Conservation (phyloP, 2,113 vertebrate species). For the Sciurus niger region DNA sequence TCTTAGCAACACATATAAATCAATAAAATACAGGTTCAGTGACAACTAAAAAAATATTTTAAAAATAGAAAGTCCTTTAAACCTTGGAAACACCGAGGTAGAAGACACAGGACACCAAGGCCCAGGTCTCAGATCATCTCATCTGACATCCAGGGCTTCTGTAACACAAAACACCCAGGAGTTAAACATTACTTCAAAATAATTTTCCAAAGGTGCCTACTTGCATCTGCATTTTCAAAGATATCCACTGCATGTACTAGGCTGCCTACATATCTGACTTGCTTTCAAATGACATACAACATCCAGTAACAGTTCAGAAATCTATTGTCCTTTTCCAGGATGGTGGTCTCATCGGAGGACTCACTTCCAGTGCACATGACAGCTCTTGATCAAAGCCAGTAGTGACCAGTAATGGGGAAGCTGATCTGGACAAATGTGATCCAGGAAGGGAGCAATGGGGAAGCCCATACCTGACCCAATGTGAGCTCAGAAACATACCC, state of each 20-base stretch:
- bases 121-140: constrained; percentile 48
- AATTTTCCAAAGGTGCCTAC: constrained; percentile 72
- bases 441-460: not conserved
- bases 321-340: not conserved
- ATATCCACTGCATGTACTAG: not conserved
- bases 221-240: constrained; percentile 58
- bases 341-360: not conserved
- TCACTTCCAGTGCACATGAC: not conserved
- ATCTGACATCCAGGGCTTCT: accelerated
- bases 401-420: not conserved
- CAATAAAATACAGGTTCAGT: too few species aligned
- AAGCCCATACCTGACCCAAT: not conserved
- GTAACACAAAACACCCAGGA: accelerated
- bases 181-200: constrained; percentile 56
- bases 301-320: not conserved
- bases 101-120: not conserved
- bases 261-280: not conserved
- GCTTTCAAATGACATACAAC: not conserved
- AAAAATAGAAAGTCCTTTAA: not conserved
- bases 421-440: not conserved
- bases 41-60: too few species aligned
- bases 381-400: not conserved
- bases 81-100: accelerated
- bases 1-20: too few species aligned
- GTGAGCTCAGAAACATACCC: not conserved